phyloP scores from a whole-genome alignment of 2,888 invertebrate species.

The Coecobrya sp. region DNA sequence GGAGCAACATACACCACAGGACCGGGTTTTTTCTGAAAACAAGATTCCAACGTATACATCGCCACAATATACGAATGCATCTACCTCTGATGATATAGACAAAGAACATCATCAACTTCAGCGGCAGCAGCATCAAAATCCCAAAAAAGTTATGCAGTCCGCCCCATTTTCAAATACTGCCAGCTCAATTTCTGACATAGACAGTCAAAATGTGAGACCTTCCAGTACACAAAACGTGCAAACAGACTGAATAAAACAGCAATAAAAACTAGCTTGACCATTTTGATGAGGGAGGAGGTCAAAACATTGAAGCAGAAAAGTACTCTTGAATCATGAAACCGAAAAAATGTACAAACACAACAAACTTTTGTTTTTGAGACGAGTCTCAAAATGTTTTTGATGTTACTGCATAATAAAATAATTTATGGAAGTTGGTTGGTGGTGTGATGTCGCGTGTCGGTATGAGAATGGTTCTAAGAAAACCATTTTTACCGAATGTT shows the following conservation, averaged over 20 bases:
- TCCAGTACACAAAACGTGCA: conserved; percentile 8
- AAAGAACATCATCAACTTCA: conserved; percentile 8
- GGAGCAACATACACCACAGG: conserved; percentile 1
- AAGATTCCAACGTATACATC: not conserved
- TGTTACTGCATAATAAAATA: not conserved
- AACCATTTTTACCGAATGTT: too few species aligned
- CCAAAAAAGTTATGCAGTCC: conserved; percentile 14
- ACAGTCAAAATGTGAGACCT: conserved; percentile 34
- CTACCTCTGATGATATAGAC: conserved; percentile 18
- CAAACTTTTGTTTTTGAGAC: not conserved
- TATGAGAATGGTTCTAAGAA: not conserved
- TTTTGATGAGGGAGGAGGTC: too few species aligned
- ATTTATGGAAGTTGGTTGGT: not conserved
- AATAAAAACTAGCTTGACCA: not conserved
- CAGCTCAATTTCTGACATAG: conserved; percentile 10
- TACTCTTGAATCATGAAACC: not conserved
- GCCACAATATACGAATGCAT: not conserved
- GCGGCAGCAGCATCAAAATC: not conserved
- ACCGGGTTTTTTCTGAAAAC: not conserved
- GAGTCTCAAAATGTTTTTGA: not conserved
- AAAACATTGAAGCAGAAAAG: too few species aligned
- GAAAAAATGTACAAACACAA: not conserved
- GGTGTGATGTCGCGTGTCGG: conserved; percentile 21
- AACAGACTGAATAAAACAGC: not conserved
- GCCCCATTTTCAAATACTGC: not conserved